Base-by-base conservation (phyloP, 2,113 vertebrate species). In the Pogona vitticeps region DNA sequence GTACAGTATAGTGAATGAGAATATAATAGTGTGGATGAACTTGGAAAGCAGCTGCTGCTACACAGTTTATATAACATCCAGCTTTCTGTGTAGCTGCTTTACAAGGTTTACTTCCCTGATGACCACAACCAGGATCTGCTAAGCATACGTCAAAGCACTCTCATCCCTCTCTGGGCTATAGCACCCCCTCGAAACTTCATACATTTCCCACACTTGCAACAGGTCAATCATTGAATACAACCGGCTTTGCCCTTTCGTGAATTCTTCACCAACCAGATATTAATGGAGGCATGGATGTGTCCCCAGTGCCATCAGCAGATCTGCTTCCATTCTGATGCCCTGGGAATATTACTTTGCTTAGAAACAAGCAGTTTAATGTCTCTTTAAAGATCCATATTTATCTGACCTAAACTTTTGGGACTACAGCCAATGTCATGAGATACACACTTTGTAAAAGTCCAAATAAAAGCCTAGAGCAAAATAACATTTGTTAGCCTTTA, bases 301-400 rank as follows among this genome's bases (percentile, higher is more conserved):
- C 31, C 40, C 40, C 40, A 70, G 2, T n/a, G 31, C 28, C 46
- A 20, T 42, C 26, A 33, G 40, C 28, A 52, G 63, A 10, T 26
- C 23, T 20, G 5, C 76, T 58, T 70, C 10, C 38, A 83, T 75
- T 67, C 89, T 80, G 5, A 18, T 80, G 85, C 87, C 75, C 72
- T 21, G 10, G 13, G 2, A n/a, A 38, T 76, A 1, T 0, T 61
- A 1, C 9, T 75, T 71, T 68, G 78, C 56, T 52, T 52, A 6
- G 46, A 52, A 52, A 52, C 10, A 52, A 52, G 46, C 5, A 5
- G 10, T 52, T 10, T 52, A 52, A 5, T 6, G 10, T 5, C 46
- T 10, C 46, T 10, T 52, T 52, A 52, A 52, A 52, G 46, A 52
- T 10, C n/a, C n/a, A n/a, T n/a, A n/a, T 52, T 52, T 10, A 52